Conservation (phyloP, 2,888 invertebrate species). For the Harpalus rufipes region DNA sequence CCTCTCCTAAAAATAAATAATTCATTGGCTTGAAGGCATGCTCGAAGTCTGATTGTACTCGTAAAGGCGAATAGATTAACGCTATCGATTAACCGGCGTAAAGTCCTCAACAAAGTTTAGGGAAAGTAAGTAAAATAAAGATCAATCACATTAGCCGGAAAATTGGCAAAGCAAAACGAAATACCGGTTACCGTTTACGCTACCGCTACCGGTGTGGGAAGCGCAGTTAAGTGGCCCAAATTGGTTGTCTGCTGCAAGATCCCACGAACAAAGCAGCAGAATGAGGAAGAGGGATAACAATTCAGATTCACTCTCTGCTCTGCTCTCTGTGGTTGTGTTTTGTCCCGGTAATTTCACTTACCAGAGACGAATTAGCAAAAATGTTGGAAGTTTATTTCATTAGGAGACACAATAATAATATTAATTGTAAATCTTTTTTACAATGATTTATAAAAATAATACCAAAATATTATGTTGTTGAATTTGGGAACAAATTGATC, state of each 20-base stretch:
- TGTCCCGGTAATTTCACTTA: slow-evolving; percentile 34
- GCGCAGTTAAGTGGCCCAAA: slow-evolving; percentile 50
- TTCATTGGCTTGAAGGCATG: slow-evolving; percentile 3
- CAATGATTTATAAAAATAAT: too few species aligned
- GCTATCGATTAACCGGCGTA: slow-evolving; percentile 26
- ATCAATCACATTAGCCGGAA: slow-evolving; percentile 60
- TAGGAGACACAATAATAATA: neutral
- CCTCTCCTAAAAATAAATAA: slow-evolving; percentile 27
- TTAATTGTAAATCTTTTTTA: neutral
- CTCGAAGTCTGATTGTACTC: slow-evolving; percentile 1
- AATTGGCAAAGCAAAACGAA: slow-evolving; percentile 55
- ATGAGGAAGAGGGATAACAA: slow-evolving; percentile 36
- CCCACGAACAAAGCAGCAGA: slow-evolving; percentile 31
- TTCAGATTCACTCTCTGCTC: slow-evolving; percentile 2
- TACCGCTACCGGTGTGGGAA: slow-evolving; percentile 25
- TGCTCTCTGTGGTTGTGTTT: neutral
- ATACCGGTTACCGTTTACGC: slow-evolving; percentile 29
- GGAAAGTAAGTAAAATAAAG: slow-evolving; percentile 55
- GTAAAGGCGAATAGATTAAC: slow-evolving; percentile 25
- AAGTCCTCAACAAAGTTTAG: slow-evolving; percentile 41
- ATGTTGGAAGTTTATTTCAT: slow-evolving; percentile 8
- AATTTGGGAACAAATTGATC: too few species aligned
- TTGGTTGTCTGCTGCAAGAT: slow-evolving; percentile 48
- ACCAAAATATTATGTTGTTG: too few species aligned
- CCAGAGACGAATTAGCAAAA: slow-evolving; percentile 3